These are phyloP conservation scores for Archilochus colubris DNA, from an alignment of 2,113 vertebrate species.

Conservation along the genomic window DNA sequence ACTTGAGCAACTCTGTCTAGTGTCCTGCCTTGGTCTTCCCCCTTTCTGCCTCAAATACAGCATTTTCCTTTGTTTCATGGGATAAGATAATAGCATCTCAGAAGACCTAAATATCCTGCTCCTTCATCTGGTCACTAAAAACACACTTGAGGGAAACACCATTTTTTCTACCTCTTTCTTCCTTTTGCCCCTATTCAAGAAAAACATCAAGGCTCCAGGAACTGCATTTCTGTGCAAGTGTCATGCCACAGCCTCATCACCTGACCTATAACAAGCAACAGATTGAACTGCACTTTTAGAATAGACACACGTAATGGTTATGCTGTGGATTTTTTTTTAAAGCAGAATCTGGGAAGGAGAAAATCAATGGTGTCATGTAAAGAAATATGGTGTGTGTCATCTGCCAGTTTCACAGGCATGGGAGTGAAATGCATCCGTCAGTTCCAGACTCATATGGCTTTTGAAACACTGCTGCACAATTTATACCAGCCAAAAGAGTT, in stretches of 20 bases:
- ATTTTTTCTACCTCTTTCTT: neutral
- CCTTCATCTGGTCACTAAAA: neutral
- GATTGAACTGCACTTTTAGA: slow-evolving; percentile 42
- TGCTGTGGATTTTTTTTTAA: neutral
- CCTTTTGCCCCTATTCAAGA: neutral
- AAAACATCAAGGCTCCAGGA: neutral
- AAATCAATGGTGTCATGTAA: slow-evolving; percentile 49
- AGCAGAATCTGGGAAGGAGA: slow-evolving; percentile 30
- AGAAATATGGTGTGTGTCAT: slow-evolving; percentile 62
- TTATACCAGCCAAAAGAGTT: slow-evolving; percentile 4
- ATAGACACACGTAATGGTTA: neutral
- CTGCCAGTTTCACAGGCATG: slow-evolving; percentile 40
- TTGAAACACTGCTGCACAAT: neutral
- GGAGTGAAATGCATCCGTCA: neutral
- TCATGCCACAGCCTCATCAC: neutral
- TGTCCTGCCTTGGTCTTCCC: neutral
- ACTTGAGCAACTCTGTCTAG: neutral
- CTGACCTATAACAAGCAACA: slow-evolving; percentile 39
- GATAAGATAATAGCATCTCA: neutral
- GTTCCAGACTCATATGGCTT: neutral
- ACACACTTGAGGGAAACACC: neutral
- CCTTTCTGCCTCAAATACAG: neutral
- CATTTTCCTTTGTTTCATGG: neutral
- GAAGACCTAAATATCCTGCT: neutral
- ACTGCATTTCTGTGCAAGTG: neutral